Evolutionary conservation across 92 coral and sea anemone genomes (phyloP).

Genomic region (Bergia puertoricense): DNA sequence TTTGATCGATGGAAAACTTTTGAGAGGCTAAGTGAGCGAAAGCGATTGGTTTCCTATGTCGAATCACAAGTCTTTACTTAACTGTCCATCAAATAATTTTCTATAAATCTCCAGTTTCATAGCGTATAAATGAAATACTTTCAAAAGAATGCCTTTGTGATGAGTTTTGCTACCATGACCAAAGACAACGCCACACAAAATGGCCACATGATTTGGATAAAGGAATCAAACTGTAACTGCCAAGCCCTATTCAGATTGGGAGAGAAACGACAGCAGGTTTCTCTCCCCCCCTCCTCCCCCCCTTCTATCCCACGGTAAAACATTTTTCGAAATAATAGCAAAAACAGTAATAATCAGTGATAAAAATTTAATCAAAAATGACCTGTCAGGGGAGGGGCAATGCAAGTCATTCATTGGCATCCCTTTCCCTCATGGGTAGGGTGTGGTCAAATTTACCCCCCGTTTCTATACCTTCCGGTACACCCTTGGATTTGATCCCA

Average conservation of each 20-base stretch:
- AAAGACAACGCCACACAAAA: background rate
- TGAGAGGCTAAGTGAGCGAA: background rate
- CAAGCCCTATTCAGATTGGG: background rate
- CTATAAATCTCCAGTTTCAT: background rate
- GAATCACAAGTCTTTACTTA: background rate
- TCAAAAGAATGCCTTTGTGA: background rate
- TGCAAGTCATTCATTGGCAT: background rate
- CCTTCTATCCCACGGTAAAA: background rate
- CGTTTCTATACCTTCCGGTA: background rate
- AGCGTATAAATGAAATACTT: background rate
- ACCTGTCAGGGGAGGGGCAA: constrained; percentile 1
- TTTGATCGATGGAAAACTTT: background rate
- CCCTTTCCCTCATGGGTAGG: constrained; percentile 6
- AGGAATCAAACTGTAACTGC: background rate
- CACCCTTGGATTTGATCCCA: background rate
- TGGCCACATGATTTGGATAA: background rate
- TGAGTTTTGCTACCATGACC: background rate
- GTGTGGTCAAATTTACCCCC: constrained; percentile 19
- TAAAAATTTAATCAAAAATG: background rate
- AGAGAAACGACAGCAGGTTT: background rate
- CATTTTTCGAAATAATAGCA: background rate
- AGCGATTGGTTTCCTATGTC: background rate
- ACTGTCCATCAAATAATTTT: no score
- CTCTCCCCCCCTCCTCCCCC: background rate
- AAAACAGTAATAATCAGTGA: background rate